Conservation (phyloP, 1,140 invertebrate species). For the Drosophila grimshawi region DNA sequence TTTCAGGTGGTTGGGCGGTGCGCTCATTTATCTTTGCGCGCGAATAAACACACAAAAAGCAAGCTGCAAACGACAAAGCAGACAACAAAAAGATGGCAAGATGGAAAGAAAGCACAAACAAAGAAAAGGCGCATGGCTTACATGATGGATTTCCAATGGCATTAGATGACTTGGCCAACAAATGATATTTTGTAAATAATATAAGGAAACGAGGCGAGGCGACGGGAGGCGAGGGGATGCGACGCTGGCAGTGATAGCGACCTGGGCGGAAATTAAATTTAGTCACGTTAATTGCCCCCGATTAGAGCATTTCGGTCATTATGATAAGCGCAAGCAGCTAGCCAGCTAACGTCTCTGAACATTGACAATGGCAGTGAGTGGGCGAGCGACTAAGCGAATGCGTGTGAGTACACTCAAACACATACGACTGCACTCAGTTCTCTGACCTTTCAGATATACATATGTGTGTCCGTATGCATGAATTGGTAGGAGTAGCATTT, state of each 20-base stretch:
- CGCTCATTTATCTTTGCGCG: constrained; percentile 61
- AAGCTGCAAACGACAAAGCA: constrained; percentile 34
- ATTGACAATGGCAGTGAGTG: constrained; percentile 47
- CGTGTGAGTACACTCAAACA: constrained; percentile 6
- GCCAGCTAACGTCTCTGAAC: constrained; percentile 23
- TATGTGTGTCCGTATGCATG: background rate
- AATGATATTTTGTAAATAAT: constrained; percentile 82
- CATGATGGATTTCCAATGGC: constrained; percentile 75
- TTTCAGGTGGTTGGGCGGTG: constrained; percentile 13
- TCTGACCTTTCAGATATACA: constrained; percentile 16
- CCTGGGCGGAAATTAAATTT: constrained; percentile 80
- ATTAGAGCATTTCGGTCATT: constrained; percentile 80
- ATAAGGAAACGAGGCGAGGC: background rate
- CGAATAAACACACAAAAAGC: constrained; percentile 58
- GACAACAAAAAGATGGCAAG: constrained; percentile 9
- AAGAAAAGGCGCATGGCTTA: constrained; percentile 64
- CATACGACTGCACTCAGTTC: constrained; percentile 30
- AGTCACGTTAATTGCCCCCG: constrained; percentile 78
- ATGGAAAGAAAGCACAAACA: constrained; percentile 24
- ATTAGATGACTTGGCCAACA: constrained; percentile 52
- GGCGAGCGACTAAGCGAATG: background rate
- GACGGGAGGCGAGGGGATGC: background rate
- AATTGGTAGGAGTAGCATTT: background rate
- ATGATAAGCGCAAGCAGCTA: constrained; percentile 64
- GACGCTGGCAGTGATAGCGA: constrained; percentile 56